These are phyloP conservation scores for Zelostemma sp. DNA, from an alignment of 1,140 invertebrate genomes.

Conservation along the genomic window DNA sequence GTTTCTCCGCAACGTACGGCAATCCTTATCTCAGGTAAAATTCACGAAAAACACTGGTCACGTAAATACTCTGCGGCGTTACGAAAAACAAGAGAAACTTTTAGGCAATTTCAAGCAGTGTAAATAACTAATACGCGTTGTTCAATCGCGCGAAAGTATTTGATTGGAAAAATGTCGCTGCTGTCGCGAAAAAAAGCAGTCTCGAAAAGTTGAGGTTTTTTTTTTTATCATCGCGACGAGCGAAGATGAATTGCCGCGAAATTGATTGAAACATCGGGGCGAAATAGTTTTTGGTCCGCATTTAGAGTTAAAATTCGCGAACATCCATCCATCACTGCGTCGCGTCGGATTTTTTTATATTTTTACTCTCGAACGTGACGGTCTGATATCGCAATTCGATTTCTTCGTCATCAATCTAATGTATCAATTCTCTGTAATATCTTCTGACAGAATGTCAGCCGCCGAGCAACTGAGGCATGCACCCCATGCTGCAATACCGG, in stretches of 20 bases:
- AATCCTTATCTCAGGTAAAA: slow-evolving; percentile 85
- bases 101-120: neutral
- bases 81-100: neutral
- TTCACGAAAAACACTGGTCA: slow-evolving; percentile 11
- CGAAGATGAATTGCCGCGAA: neutral
- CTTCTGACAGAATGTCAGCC: slow-evolving; percentile 69
- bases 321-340: neutral
- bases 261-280: neutral
- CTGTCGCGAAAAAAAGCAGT: neutral
- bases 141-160: too few species aligned
- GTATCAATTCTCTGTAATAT: slow-evolving; percentile 57
- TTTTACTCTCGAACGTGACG: slow-evolving; percentile 9
- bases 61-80: neutral
- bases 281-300: neutral
- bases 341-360: neutral
- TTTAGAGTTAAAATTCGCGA: neutral
- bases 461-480: slow-evolving; percentile 70
- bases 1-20: slow-evolving; percentile 89
- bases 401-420: slow-evolving; percentile 41
- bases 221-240: neutral
- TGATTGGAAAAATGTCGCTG: too few species aligned
- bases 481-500: slow-evolving; percentile 80
- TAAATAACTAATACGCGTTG: neutral
- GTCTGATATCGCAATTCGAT: slow-evolving; percentile 27
- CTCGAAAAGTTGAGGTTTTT: neutral